These are phyloP conservation scores for Lasius platythorax DNA, from an alignment of 2,888 invertebrate species.

Conservation along the genomic window DNA sequence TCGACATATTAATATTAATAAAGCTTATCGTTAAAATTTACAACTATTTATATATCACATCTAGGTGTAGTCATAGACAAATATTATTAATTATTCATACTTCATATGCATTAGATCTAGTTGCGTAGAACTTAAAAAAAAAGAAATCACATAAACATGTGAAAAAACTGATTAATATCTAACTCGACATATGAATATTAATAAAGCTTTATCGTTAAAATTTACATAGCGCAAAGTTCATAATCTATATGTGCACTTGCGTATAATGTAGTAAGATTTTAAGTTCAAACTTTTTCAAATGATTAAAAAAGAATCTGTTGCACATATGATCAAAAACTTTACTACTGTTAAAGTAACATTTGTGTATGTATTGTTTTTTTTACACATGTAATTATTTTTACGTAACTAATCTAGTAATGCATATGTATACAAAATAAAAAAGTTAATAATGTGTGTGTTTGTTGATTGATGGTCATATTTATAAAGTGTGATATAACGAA, in stretches of 20 bases:
- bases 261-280: background rate
- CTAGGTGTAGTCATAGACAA: no score
- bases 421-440: no score
- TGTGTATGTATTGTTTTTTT: no score
- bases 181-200: no score
- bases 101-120: background rate
- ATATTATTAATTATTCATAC: background rate
- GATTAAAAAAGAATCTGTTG: background rate
- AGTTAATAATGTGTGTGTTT: no score
- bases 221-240: background rate
- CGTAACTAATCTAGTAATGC: no score
- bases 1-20: no score
- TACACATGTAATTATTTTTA: no score
- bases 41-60: no score
- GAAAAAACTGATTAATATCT: background rate
- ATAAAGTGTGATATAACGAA: no score
- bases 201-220: background rate
- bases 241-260: background rate
- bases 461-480: no score
- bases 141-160: background rate
- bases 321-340: background rate
- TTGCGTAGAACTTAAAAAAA: background rate
- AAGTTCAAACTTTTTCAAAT: background rate
- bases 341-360: background rate
- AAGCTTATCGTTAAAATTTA: background rate